Base-by-base conservation (phyloP, 2,797 vertebrate species). In the Pteronotus mesoamericanus region DNA sequence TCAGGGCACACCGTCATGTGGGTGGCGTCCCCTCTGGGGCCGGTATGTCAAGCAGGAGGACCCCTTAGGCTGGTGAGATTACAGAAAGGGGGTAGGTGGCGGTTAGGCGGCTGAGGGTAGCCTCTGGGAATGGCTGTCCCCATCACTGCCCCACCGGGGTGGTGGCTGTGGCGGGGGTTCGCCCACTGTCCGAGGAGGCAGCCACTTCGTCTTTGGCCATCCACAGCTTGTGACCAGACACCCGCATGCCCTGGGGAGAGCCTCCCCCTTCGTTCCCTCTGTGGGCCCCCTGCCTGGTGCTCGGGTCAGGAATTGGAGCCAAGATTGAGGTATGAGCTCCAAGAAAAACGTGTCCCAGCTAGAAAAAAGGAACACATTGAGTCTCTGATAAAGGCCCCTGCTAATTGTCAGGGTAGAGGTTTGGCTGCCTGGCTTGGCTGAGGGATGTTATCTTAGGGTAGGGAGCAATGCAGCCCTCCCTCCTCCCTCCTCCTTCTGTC, bases 331-430 rank as follows among this genome's bases (percentile, higher is more conserved):
- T 89, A 66, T 80, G 94, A 89, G 95, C 80, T 97, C 97, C 95
- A 97, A 98, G 96, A 98, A 97, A 97, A 97, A 94, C 94, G 87
- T 97, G 96, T 94, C 94, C 83, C 39, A 32, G 98, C 98, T 96
- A 89, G 97, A 96, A 96, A 57, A 96, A 98, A 98, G 97, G 97
- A 98, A 95, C 95, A 94, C 97, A 94, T 88, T 92, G 96, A 97
- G 98, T 96, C 95, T 96, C 96, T 96, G 98, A 97, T 98, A 98
- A 97, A 98, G 97, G 98, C 92, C 82, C 79, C 97, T 98, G 98
- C 97, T 98, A 97, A 98, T 98, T 98, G 98, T 98, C 95, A 97
- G 98, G 98, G 98, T 96, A 95, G 94, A 93, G 97, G 94, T 92
- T 4, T 93, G 94, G 97, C 97, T 97, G 98, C 97, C 96, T 80